phyloP scores from a whole-genome alignment of 2,888 invertebrate species.

The Poecilobothrus nobilitatus region DNA sequence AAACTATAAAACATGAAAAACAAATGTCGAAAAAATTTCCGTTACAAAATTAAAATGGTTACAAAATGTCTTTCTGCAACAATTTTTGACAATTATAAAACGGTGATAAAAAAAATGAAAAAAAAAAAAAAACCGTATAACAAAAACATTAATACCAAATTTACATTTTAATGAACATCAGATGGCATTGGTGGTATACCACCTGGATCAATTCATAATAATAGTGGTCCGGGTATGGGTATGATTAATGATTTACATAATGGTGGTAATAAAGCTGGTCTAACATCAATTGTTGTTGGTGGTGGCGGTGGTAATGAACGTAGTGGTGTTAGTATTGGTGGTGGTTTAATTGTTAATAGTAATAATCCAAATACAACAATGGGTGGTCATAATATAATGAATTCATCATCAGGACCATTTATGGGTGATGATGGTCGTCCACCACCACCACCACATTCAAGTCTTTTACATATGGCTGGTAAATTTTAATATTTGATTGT shows the following conservation, averaged over 20 bases:
- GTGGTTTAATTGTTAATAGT: slow-evolving; percentile 21
- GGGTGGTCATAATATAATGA: slow-evolving; percentile 12
- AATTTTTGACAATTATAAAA: not conserved
- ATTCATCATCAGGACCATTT: slow-evolving; percentile 16
- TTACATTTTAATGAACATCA: slow-evolving; percentile 15
- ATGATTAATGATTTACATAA: slow-evolving; percentile 16
- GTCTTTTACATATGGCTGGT: slow-evolving; percentile 79
- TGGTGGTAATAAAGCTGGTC: slow-evolving; percentile 18
- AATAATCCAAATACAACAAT: slow-evolving; percentile 11
- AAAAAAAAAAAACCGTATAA: not conserved
- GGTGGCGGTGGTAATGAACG: slow-evolving; percentile 14
- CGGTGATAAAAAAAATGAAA: too few relatives aligned
- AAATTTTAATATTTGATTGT: slow-evolving; percentile 32
- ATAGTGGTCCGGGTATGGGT: slow-evolving; percentile 10
- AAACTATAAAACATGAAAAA: too few relatives aligned
- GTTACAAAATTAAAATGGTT: too few relatives aligned
- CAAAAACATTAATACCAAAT: too few relatives aligned
- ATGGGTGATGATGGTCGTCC: slow-evolving; percentile 54
- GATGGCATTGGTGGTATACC: slow-evolving; percentile 24
- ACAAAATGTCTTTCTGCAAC: too few relatives aligned
- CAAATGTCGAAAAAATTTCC: too few relatives aligned
- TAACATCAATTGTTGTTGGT: slow-evolving; percentile 12
- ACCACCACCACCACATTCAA: slow-evolving; percentile 61
- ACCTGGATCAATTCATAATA: slow-evolving; percentile 7
- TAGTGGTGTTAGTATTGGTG: slow-evolving; percentile 15